A percentile compares a stretch with the other conserved stretches of the same genome.
Conservation (phyloP, 2,888 invertebrate genomes). For the Macroteleia sp. region DNA sequence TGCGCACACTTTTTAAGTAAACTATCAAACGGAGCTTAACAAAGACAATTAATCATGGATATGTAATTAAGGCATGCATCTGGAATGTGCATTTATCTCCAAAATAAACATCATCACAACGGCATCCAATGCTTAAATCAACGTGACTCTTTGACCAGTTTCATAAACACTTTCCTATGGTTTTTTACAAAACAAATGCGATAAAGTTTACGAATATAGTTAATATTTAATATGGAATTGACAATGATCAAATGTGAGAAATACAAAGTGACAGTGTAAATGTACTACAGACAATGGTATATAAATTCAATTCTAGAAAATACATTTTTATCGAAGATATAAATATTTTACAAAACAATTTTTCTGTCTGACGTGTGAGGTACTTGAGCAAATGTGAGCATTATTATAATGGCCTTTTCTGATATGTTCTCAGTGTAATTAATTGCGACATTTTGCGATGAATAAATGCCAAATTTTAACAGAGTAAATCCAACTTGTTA, state of each 20-base stretch:
- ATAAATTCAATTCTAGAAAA: constrained; percentile 26
- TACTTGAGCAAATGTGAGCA: constrained; percentile 19
- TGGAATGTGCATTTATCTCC: constrained; percentile 21
- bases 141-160: constrained; percentile 11
- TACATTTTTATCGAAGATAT: constrained; percentile 46
- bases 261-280: constrained; percentile 25
- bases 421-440: constrained; percentile 47
- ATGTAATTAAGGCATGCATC: constrained; percentile 26
- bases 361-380: constrained; percentile 43
- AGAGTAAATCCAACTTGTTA: no score
- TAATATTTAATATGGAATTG: constrained; percentile 57
- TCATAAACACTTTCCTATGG: constrained; percentile 50
- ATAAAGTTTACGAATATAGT: constrained; percentile 24
- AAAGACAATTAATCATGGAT: constrained; percentile 4
- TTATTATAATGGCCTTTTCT: constrained; percentile 60
- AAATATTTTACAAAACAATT: constrained; percentile 55
- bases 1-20: constrained; percentile 93
- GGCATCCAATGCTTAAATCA: constrained; percentile 1
- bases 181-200: constrained; percentile 43
- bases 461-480: no score
- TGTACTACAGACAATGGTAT: constrained; percentile 21
- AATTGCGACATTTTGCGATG: no score
- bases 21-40: constrained; percentile 19
- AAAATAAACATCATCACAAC: constrained; percentile 6
- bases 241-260: constrained; percentile 23